Base-by-base conservation (phyloP, 1,140 invertebrate species). In the Cyclina sinensis region DNA sequence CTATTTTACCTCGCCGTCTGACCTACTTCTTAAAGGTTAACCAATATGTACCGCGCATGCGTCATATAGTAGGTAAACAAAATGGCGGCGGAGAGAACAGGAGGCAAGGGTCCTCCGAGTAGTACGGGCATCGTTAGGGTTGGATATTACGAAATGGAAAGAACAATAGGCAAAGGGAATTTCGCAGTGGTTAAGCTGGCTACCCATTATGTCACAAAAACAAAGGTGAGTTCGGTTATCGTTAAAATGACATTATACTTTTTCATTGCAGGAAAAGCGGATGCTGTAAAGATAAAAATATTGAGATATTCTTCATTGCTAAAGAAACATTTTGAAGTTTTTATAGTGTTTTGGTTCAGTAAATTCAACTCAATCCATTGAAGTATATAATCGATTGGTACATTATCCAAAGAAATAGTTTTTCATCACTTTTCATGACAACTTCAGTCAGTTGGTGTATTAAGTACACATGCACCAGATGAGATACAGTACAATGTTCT, bases 151-250 rank as follows among this genome's bases (percentile, higher is more conserved):
- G 98, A 99, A 95, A 97, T 99, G 94, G 98, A 99, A 95, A 97
- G 98, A 93, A 99, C 98, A 65, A 99, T 99, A 92, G 98, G 98
- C 84, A 99, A 99, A 96, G 98, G 98, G 57, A 99, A 99, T 96
- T 99, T 99, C 96, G 98, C 98, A 59, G 98, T 99, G 86, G 98
- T 99, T 86, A 99, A 99, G 96, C 95, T 99, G 92, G 98, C 98
- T 86, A 97, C 98, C 94, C 98, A 99, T 96, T 97, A 98, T 62
- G 97, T 99, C 93, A 99, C 98, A 83, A 99, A 98, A 96, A 98
- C 98, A 92, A 98, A 99, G 97, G 98, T 99, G 96, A 97, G 96
- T 89, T 11, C n/a, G 1, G 43, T n/a, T 11, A 11, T 27, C 18
- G 5, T 7, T 9, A 9, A 74, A 74, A 74, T 48, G 35, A 74